Base-by-base conservation (phyloP, 2,797 vertebrate genomes). In the Helarctos malayanus region DNA sequence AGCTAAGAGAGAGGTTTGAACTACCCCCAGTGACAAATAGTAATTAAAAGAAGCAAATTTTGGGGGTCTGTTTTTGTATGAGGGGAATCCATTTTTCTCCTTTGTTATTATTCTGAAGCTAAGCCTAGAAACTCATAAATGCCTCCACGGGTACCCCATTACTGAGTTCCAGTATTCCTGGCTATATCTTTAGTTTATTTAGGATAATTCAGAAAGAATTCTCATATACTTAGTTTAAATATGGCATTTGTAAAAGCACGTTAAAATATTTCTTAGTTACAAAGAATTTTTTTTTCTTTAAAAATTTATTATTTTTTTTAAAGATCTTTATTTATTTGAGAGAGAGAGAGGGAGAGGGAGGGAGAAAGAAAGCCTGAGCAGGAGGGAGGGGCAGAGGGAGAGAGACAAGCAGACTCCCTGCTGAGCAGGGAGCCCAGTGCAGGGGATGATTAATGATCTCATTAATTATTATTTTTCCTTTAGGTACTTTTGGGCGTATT, bases 401-500 rank as follows among this genome's bases (percentile, higher is more conserved):
- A 35, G 65, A 32, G 18, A 35, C 65, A 35, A 19, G 63, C 32
- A 68, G 65, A 68, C 63, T 65, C 32, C 3, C 29, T 65, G 65
- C 65, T 68, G n/a, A 68, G n/a, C n/a, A 68, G 65, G n/a, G n/a
- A 35, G 18, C n/a, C 65, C n/a, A 6, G 4, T 68, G 9, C 18
- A 35, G 65, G n/a, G n/a, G n/a, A 68, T 68, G 65, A 35, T 68
- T 56, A 4, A 25, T 59, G 4, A 29, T 75, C 1, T 92, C 73
- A 89, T 97, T 94, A 41, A 98, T 78, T 95, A 49, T 98, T 97
- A 91, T 97, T 97, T 97, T 97, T 96, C 96, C 97, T 97, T 63
- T 98, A 99, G 99, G 99, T 97, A 99, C 99, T 0, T 99, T 99
- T 99, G 99, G 99, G 13, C 99, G 99, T 94, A 99, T 99, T 98